Evolutionary conservation across 2,113 vertebrate genomes (phyloP), one percentile per base, ranked within the genome.

Genomic region (Manacus vitellinus): DNA sequence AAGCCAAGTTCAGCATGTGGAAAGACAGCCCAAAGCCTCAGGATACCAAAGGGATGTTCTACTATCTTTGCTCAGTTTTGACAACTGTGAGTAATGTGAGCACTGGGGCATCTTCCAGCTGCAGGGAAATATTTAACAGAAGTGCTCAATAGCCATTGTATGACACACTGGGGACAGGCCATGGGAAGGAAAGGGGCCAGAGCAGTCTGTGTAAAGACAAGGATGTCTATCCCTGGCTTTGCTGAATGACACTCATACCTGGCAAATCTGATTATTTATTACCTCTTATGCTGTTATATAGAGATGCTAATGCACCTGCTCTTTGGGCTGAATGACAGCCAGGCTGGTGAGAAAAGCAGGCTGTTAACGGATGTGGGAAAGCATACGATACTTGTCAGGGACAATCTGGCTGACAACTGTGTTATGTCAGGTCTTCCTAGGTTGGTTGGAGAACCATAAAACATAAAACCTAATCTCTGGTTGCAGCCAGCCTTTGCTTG

Each of bases 361-460:
- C 63, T 2, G 61, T 55, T 81, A 91, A 16, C 1, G 5, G 43
- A 62, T 47, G 79, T 77, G 85, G 78, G 68, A 96, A 93, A 96
- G 84, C 93, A 90, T 94, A 96, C 76, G 96, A 92, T 80, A 31
- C 43, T 55, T 88, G 82, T 96, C 86, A 96, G 59, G 59, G n/a
- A 28, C 78, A 94, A 92, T 97, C 78, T 95, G 95, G 58, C 77
- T 87, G 88, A 86, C 82, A 88, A 58, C 62, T 94, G 11, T 73
- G 43, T 92, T 79, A 62, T 84, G 58, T 56, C 61, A 76, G 65
- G 6, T 28, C 88, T 86, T 95, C n/a, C 41, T 41, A 70, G 46
- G 27, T 51, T 65, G 47, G 20, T 33, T 77, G 68, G 21, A 84
- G 81, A 63, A 37, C 5, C 2, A 77, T 7, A 72, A 85, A 75